Evolutionary conservation across 2,113 vertebrate species (phyloP), one percentile per base, ranked within the genome.

Genomic region (Buteo buteo): DNA sequence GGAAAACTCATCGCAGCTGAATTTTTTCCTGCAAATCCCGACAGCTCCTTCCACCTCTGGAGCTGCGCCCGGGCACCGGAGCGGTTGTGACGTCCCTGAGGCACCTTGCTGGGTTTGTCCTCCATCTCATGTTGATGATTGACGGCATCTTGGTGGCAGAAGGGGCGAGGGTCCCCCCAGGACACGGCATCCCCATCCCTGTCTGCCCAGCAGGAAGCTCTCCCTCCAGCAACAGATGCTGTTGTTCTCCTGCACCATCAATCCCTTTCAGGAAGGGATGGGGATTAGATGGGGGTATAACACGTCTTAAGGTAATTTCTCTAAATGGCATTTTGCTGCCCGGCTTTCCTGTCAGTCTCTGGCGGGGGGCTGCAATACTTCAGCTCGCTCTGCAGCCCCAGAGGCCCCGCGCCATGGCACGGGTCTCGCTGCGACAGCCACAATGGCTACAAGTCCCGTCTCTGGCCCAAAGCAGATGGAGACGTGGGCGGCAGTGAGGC

Each of bases 211-310:
- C 38, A 76, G 65, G 72, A 91, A 95, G 83, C 69, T 94, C 47
- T 82, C 22, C 47, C 50, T 89, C 47, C 84, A 91, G 69, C 44
- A 74, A 79, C 95, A 96, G 93, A 78, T 96, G 94, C 84, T 96
- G 86, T 62, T 95, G 67, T 84, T 47, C 47, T 73, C 64, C 62
- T 47, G 81, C 16, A n/a, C 29, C 8, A 5, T 32, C 72, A 86
- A 59, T 84, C 93, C 81, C 70, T 59, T 81, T 89, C 64, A 89
- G 81, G 62, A 92, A 94, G 29, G n/a, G 38, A 55, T 10, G 4
- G 54, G 88, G 91, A 96, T 96, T 95, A 94, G 45, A 9, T 18
- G 16, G n/a, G 44, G 36, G 66, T 45, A 86, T 45, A 86, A 77
- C 29, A 2, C 0, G 0, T 59, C 42, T 84, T 91, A 91, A 96